phyloP scores from a whole-genome alignment of 2,888 invertebrate genomes.

The Xestia rhomboidea region DNA sequence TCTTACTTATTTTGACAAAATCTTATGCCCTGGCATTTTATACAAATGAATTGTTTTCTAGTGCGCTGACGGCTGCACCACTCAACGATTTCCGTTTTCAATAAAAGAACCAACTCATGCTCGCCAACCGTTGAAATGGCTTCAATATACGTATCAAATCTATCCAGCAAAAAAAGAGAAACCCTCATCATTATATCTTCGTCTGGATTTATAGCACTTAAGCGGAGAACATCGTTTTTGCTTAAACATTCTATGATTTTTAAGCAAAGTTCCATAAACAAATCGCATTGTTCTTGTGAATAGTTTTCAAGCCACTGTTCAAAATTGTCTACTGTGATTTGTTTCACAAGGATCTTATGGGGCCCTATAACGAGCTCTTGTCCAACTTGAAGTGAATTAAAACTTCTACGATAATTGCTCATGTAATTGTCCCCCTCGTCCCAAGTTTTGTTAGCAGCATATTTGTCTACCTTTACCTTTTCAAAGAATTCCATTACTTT shows the following conservation, averaged over 20 bases:
- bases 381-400: conserved; percentile 38
- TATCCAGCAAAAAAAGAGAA: conserved; percentile 33
- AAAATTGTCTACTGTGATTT: conserved; percentile 41
- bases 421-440: conserved; percentile 32
- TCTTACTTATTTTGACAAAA: conserved; percentile 41
- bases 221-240: conserved; percentile 18
- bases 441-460: conserved; percentile 37
- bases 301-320: conserved; percentile 37
- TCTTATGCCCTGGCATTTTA: conserved; percentile 37
- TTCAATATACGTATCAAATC: conserved; percentile 28
- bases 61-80: conserved; percentile 39
- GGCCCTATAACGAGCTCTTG: conserved; percentile 43
- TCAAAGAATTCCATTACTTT: conserved; percentile 33
- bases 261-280: conserved; percentile 47
- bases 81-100: conserved; percentile 35
- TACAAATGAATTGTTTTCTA: conserved; percentile 37
- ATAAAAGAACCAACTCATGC: conserved; percentile 6
- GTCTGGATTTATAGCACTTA: conserved; percentile 54
- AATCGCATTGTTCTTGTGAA: conserved; percentile 52
- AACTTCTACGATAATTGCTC: conserved; percentile 17
- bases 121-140: background rate
- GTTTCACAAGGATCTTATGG: conserved; percentile 49
- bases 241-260: conserved; percentile 44
- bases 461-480: conserved; percentile 22
- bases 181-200: conserved; percentile 56